These are phyloP conservation scores for Salminus brasiliensis DNA, from an alignment of 2,113 vertebrate species.

Conservation along the genomic window DNA sequence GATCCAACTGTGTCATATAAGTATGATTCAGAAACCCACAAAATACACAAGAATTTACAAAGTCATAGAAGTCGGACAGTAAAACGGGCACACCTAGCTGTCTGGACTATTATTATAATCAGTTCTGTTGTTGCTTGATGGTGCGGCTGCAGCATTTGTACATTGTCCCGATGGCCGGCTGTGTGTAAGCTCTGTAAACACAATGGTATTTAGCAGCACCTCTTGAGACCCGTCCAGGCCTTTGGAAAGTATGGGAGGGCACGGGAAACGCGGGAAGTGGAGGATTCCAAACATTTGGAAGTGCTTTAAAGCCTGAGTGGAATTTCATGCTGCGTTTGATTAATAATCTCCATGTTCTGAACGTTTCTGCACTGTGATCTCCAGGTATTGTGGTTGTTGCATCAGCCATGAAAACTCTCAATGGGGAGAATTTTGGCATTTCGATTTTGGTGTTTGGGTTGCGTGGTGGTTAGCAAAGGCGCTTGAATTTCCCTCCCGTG, in stretches of 20 bases:
- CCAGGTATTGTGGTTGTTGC: slow-evolving; percentile 6
- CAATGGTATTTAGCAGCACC: slow-evolving; percentile 36
- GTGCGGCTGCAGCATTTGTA: too few species aligned
- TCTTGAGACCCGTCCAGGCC: slow-evolving; percentile 31
- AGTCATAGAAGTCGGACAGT: too few species aligned
- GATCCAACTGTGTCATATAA: too few species aligned
- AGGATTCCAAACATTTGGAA: slow-evolving; percentile 17
- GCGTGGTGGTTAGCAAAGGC: background rate
- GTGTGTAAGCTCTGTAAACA: slow-evolving; percentile 68
- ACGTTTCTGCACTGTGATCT: background rate
- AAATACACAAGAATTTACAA: too few species aligned
- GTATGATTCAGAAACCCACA: too few species aligned
- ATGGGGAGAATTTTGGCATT: background rate
- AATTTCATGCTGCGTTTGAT: background rate
- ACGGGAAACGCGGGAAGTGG: background rate
- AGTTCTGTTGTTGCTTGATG: too few species aligned
- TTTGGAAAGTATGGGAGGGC: slow-evolving; percentile 19
- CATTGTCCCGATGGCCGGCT: too few species aligned
- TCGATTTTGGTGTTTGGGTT: too few species aligned
- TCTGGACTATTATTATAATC: too few species aligned
- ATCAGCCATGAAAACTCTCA: background rate
- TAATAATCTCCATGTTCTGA: background rate
- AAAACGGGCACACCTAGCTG: too few species aligned
- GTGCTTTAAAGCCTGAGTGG: background rate
- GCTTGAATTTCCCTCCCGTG: background rate